A percentile compares a stretch with the other conserved stretches of the same genome.
These are phyloP conservation scores for Scolanthus callimorphus DNA, from an alignment of 92 coral and sea anemone species.

Conservation along the genomic window DNA sequence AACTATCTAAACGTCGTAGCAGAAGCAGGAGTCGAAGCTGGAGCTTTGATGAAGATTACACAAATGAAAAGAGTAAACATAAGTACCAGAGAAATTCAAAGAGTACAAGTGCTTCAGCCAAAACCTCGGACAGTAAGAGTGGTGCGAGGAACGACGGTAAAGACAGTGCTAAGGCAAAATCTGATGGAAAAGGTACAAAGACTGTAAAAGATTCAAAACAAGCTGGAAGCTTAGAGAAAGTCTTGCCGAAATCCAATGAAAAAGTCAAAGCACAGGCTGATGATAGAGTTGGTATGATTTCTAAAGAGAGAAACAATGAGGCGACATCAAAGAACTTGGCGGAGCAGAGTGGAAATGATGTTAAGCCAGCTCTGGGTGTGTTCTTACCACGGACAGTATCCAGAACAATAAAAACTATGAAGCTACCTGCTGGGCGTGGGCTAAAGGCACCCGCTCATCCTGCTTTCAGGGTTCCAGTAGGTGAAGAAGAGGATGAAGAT, in stretches of 20 bases:
- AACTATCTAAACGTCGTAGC: slow-evolving; percentile 11
- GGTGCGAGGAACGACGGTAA: slow-evolving; percentile 1
- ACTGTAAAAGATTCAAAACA: not conserved
- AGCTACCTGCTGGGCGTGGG: slow-evolving; percentile 15
- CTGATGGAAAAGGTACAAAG: not conserved
- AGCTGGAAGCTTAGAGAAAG: not conserved
- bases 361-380: slow-evolving; percentile 16
- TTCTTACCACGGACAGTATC: slow-evolving; percentile 28
- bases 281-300: not conserved
- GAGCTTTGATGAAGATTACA: slow-evolving; percentile 39
- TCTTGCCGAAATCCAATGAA: not conserved
- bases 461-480: not conserved
- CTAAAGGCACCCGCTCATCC: slow-evolving; percentile 18
- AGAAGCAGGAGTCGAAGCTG: slow-evolving; percentile 25
- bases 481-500: slow-evolving; percentile 9
- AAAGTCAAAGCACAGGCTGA: not conserved
- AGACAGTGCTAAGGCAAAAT: not conserved
- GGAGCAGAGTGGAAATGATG: slow-evolving; percentile 15
- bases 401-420: not conserved
- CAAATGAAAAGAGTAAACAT: slow-evolving; percentile 1
- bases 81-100: slow-evolving; percentile 1
- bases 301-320: not conserved
- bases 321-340: not conserved
- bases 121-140: not conserved
- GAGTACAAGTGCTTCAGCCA: not conserved